phyloP scores from a whole-genome alignment of 1,140 invertebrate species.

The Pogonognathellus flavescens region DNA sequence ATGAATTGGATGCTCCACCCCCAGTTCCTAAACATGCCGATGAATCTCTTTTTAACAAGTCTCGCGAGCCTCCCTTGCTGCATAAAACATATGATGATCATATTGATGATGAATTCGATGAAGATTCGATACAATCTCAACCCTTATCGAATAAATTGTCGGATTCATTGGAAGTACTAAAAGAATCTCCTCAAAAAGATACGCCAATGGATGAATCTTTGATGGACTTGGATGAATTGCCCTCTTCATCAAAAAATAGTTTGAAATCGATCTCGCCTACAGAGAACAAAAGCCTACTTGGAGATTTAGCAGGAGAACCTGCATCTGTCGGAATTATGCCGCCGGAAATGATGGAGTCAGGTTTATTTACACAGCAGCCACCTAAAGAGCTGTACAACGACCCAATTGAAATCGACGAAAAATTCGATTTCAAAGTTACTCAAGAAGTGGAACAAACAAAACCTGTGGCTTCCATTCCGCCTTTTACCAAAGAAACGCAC shows the following conservation, averaged over 20 bases:
- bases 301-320: conserved; percentile 56
- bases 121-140: conserved; percentile 61
- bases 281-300: conserved; percentile 50
- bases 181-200: conserved; percentile 63
- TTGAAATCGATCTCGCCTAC: conserved; percentile 55
- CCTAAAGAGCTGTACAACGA: conserved; percentile 34
- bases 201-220: conserved; percentile 58
- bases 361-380: conserved; percentile 59
- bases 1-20: conserved; percentile 59
- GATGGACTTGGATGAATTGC: conserved; percentile 60
- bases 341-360: conserved; percentile 59
- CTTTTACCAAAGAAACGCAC: conserved; percentile 47
- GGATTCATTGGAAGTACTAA: conserved; percentile 63
- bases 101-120: conserved; percentile 62
- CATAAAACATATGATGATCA: conserved; percentile 50
- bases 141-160: conserved; percentile 59
- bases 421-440: conserved; percentile 13
- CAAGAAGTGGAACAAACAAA: conserved; percentile 22
- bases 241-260: conserved; percentile 61
- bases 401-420: conserved; percentile 40
- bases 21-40: conserved; percentile 60
- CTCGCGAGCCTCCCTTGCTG: neutral
- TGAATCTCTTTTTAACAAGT: conserved; percentile 8
- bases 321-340: neutral
- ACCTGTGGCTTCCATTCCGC: conserved; percentile 58